A percentile compares a stretch with the other conserved stretches of the same genome.
phyloP scores from a whole-genome alignment of 1,140 invertebrate genomes.

The Heliconius melpomene region DNA sequence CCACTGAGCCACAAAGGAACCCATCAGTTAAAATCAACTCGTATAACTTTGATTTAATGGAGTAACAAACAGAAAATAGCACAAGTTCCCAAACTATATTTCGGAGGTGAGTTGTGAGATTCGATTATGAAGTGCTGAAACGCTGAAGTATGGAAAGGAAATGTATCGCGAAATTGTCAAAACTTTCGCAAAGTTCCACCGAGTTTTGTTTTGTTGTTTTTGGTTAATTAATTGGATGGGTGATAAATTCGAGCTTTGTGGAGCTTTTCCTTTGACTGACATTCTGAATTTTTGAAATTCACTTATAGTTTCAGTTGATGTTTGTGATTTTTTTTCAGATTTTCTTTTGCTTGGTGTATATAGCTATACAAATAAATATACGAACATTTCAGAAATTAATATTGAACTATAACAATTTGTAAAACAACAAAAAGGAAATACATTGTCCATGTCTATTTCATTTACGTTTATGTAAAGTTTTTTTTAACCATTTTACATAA shows the following conservation, averaged over 20 bases:
- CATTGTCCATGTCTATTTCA: too few relatives aligned
- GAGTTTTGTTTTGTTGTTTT: conserved; percentile 17
- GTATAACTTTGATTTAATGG: conserved; percentile 5
- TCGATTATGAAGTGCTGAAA: conserved; percentile 22
- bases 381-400: too few relatives aligned
- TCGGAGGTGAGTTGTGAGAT: conserved; percentile 16
- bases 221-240: conserved; percentile 19
- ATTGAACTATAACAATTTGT: too few relatives aligned
- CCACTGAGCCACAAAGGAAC: not conserved
- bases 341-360: not conserved
- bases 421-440: too few relatives aligned
- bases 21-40: not conserved
- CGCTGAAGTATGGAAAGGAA: conserved; percentile 18
- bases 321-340: not conserved
- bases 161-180: conserved; percentile 21
- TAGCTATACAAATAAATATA: too few relatives aligned
- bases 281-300: conserved; percentile 2
- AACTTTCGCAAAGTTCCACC: not conserved
- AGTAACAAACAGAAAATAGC: conserved; percentile 3
- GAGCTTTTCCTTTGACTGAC: conserved; percentile 16
- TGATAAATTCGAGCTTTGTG: conserved; percentile 6
- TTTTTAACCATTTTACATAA: too few relatives aligned
- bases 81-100: conserved; percentile 14
- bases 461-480: too few relatives aligned
- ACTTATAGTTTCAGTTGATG: not conserved